These are phyloP conservation scores for Phalacrocorax aristotelis DNA, from an alignment of 2,113 vertebrate genomes.

Conservation along the genomic window DNA sequence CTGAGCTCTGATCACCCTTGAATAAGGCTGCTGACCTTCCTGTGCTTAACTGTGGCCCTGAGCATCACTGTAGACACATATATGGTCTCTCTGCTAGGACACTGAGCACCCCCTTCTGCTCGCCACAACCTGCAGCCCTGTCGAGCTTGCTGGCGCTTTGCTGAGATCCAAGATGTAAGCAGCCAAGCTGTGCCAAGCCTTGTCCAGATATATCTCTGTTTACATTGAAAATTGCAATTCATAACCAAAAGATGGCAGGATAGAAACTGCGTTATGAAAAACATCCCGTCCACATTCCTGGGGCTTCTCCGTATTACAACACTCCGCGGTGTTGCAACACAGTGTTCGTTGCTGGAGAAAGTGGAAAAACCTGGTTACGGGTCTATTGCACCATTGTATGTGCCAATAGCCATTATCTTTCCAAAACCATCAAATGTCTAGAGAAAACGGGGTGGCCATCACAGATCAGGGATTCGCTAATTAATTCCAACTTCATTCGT, in stretches of 20 bases:
- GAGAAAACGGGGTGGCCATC: neutral
- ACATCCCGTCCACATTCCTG: neutral
- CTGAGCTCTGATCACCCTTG: neutral
- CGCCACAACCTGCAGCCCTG: neutral
- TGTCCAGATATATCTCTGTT: neutral
- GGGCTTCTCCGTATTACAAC: neutral
- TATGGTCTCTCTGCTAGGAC: fast-evolving
- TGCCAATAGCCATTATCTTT: neutral
- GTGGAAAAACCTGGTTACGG: conserved; percentile 17
- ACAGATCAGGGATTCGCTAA: neutral
- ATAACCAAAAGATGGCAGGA: neutral
- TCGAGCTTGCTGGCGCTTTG: neutral
- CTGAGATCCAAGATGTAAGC: neutral
- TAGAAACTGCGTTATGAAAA: neutral
- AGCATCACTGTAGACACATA: neutral
- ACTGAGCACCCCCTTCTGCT: neutral
- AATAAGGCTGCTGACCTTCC: neutral
- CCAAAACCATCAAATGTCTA: neutral
- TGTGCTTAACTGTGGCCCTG: neutral
- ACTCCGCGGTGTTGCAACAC: neutral
- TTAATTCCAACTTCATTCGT: neutral
- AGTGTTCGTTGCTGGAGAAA: neutral
- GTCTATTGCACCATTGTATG: neutral
- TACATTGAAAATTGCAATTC: neutral
- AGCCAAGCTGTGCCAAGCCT: neutral